A percentile compares a stretch with the other conserved stretches of the same genome.
Evolutionary conservation across 2,113 vertebrate species (phyloP).

Genomic region (Cheirogaleus medius): DNA sequence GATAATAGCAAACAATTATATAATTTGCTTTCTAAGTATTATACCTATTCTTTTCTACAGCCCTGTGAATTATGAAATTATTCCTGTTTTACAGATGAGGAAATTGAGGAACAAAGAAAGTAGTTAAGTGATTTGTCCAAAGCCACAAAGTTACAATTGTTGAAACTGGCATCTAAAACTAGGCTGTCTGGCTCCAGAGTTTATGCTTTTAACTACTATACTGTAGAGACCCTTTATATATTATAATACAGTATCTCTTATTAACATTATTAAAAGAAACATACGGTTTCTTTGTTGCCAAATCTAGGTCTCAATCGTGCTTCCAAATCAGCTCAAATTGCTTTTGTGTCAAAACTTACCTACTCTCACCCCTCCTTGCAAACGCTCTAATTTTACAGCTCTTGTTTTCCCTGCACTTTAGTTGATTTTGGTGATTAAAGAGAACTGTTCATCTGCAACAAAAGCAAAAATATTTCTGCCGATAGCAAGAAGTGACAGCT

Average conservation of each 20-base stretch:
- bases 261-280: constrained; percentile 20
- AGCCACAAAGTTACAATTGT: background rate
- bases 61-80: background rate
- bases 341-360: constrained; percentile 27
- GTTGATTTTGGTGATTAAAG: constrained; percentile 80
- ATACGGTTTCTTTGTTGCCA: background rate
- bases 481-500: constrained; percentile 81
- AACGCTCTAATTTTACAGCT: constrained; percentile 49
- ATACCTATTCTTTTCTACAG: background rate
- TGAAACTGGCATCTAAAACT: background rate
- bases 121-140: background rate
- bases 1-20: background rate
- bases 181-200: background rate
- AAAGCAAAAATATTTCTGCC: constrained; percentile 81
- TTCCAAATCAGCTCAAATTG: constrained; percentile 12
- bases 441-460: constrained; percentile 76
- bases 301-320: background rate
- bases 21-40: background rate
- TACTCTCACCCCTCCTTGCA: constrained; percentile 47
- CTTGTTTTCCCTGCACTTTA: constrained; percentile 69
- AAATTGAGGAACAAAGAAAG: constrained; percentile 1
- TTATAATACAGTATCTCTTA: background rate
- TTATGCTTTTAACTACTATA: background rate
- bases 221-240: background rate
- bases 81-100: background rate